phyloP scores from a whole-genome alignment of 2,113 vertebrate genomes.

The Lucifuga dentata region DNA sequence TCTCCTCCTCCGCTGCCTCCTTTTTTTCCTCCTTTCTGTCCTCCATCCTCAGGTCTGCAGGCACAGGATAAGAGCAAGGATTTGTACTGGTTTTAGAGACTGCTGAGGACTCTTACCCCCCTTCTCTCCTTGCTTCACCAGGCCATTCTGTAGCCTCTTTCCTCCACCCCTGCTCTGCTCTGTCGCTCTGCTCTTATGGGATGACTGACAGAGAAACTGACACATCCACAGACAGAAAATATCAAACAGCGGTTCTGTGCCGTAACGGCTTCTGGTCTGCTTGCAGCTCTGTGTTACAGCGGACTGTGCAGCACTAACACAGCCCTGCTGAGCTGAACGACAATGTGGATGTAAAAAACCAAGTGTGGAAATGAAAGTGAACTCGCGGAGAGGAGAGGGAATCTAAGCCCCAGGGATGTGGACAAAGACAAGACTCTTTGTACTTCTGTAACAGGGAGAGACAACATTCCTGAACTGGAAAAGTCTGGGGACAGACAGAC shows the following conservation, averaged over 20 bases:
- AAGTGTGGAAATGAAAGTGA: conserved; percentile 1
- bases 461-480: conserved; percentile 69
- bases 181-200: conserved; percentile 42
- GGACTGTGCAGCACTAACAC: conserved; percentile 85
- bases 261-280: conserved; percentile 94
- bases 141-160: conserved; percentile 40
- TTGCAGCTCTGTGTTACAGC: conserved; percentile 94
- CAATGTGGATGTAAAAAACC: conserved; percentile 30
- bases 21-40: conserved; percentile 55
- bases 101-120: conserved; percentile 53
- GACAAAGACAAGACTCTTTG: conserved; percentile 65
- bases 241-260: conserved; percentile 56
- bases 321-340: conserved; percentile 90
- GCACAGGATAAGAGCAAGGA: conserved; percentile 98
- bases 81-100: conserved; percentile 96
- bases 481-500: conserved; percentile 67
- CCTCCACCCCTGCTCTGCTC: conserved; percentile 78
- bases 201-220: conserved; percentile 17
- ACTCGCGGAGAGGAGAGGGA: conserved; percentile 34
- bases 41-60: conserved; percentile 91
- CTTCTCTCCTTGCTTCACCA: conserved; percentile 25
- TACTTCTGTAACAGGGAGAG: conserved; percentile 58
- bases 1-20: conserved; percentile 25
- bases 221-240: conserved; percentile 40
- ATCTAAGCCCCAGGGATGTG: conserved; percentile 51